phyloP scores from a whole-genome alignment of 2,888 invertebrate genomes.

The Epirrita christyi region DNA sequence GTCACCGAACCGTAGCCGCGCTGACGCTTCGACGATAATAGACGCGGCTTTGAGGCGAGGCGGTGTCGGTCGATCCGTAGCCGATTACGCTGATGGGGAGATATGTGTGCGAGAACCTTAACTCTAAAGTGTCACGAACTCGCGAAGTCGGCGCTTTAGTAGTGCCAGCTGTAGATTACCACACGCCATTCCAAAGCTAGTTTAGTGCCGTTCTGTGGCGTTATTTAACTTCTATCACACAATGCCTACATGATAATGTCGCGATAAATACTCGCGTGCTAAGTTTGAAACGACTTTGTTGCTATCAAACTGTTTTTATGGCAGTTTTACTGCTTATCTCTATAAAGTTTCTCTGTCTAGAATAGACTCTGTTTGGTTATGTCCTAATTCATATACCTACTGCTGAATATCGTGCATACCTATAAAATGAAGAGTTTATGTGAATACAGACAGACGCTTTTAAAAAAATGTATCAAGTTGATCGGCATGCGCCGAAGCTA shows the following conservation, averaged over 20 bases:
- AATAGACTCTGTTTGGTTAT: constrained; percentile 13
- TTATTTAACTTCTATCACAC: constrained; percentile 69
- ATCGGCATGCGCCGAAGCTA: no score
- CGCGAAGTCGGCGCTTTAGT: constrained; percentile 35
- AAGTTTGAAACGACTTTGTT: constrained; percentile 44
- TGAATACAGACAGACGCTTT: no score
- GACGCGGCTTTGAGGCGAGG: no score
- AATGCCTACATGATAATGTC: constrained; percentile 54
- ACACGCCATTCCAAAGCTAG: constrained; percentile 58
- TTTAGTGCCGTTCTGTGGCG: constrained; percentile 53
- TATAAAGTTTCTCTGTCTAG: constrained; percentile 19
- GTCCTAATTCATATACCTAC: constrained; percentile 1
- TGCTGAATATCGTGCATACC: constrained; percentile 1
- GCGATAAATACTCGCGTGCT: constrained; percentile 59
- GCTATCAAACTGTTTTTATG: constrained; percentile 24
- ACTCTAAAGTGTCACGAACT: constrained; percentile 50
- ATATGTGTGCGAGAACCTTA: no score
- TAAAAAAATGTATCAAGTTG: no score
- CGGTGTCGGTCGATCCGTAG: no score
- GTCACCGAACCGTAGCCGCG: no score
- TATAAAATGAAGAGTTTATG: constrained; percentile 14
- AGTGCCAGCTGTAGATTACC: constrained; percentile 56
- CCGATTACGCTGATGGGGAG: no score
- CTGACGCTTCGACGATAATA: no score
- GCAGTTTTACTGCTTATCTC: constrained; percentile 23